Evolutionary conservation across 2,113 vertebrate genomes (phyloP).

Genomic region (Romanogobio albipinnatus): DNA sequence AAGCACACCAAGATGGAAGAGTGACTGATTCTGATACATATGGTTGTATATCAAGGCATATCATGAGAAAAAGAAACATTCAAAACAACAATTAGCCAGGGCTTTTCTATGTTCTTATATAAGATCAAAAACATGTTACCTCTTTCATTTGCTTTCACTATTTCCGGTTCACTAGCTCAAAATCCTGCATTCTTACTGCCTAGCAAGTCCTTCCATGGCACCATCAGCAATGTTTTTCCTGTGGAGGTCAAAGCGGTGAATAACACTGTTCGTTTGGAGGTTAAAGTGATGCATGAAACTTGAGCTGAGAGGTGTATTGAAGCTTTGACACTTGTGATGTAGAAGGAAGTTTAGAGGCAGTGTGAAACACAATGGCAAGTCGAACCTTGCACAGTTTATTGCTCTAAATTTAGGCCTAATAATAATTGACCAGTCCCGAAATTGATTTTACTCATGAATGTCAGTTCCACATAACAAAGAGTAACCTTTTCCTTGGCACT

Average conservation of each 20-base stretch:
- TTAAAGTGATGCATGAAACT: not conserved
- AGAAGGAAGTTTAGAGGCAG: not conserved
- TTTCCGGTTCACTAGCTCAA: not conserved
- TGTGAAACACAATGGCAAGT: not conserved
- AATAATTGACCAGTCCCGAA: not conserved
- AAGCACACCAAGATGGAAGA: not conserved
- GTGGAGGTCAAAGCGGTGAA: not conserved
- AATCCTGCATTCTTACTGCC: not conserved
- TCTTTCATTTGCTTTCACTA: not conserved
- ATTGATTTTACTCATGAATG: not conserved
- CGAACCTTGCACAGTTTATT: not conserved
- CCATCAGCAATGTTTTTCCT: not conserved
- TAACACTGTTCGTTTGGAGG: not conserved
- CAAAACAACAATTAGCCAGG: not conserved
- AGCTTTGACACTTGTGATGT: not conserved
- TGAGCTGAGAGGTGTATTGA: no score
- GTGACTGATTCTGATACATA: not conserved
- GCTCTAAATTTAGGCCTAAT: not conserved
- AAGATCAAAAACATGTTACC: not conserved
- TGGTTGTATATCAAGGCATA: not conserved
- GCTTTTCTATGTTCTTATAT: not conserved
- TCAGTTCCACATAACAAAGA: not conserved
- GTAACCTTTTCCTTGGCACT: not conserved
- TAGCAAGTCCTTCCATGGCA: not conserved
- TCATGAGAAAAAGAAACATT: not conserved